Base-by-base conservation (phyloP, 1,140 invertebrate species). In the Drosophila setifemur region DNA sequence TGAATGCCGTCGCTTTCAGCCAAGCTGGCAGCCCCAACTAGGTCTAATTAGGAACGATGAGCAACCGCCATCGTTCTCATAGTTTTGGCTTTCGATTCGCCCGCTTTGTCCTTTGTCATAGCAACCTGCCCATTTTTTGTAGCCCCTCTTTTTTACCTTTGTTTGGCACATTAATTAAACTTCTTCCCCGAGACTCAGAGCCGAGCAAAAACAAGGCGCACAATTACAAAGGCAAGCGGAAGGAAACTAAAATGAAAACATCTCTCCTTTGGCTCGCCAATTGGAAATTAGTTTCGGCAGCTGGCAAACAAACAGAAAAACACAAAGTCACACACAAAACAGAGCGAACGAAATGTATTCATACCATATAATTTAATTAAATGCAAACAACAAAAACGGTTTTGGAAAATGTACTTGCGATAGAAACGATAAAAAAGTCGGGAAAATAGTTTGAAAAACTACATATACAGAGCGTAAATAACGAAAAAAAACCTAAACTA, bases 381-480 rank as follows among this genome's bases (percentile, higher is more conserved):
- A 88, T 79, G 77, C 75, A 79, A 88, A 88, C 85, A 88, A 88
- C 85, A 88, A 87, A 88, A 88, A 88, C 77, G 85, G 85, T 88
- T 85, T 88, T 88, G 85, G 85, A 88, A 88, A 85, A 88, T 88
- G 85, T 88, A 88, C 85, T 88, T 88, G 85, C 85, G 71, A 88
- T 88, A 86, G 76, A 68, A 76, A 85, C 66, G 68, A 85, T 73
- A 81, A 71, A 71, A 64, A 70, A 81, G 61, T 86, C 71, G 63
- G n/a, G 61, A 69, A 79, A 85, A 86, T 73, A 86, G 81, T 83
- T 86, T 83, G 66, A 75, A 86, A 85, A 85, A 85, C 75, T 85
- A 86, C 53, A 53, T 79, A 79, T 70, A 81, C 48, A 75, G 44
- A 69, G 58, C 61, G 29, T 49, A 33, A 67, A 49, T 70, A 50